Evolutionary conservation across 2,888 invertebrate genomes (phyloP).

Genomic region (Eupelmus urozonus): DNA sequence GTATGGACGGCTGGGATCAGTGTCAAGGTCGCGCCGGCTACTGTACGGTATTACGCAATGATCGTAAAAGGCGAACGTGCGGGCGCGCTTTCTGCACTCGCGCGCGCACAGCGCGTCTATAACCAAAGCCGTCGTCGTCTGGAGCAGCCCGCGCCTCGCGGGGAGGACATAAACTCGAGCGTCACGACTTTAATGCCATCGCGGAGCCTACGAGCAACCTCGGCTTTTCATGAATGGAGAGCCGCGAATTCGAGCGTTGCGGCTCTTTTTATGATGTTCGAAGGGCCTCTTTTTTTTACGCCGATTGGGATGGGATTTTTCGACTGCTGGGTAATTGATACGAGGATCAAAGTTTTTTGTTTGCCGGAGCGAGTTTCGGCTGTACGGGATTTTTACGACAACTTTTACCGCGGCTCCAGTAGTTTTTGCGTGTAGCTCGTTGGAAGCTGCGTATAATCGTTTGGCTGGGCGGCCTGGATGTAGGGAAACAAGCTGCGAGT

Average conservation of each 20-base stretch:
- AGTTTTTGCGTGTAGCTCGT: slow-evolving; percentile 23
- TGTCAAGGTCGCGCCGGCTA: slow-evolving; percentile 73
- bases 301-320: neutral
- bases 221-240: slow-evolving; percentile 37
- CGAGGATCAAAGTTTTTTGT: slow-evolving; percentile 21
- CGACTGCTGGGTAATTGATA: slow-evolving; percentile 7
- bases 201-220: neutral
- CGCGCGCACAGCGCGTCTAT: slow-evolving; percentile 38
- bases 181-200: slow-evolving; percentile 43
- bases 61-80: slow-evolving; percentile 67
- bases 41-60: slow-evolving; percentile 65
- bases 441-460: slow-evolving; percentile 2
- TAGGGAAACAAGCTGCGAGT: slow-evolving; percentile 20
- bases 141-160: slow-evolving; percentile 29
- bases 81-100: slow-evolving; percentile 40
- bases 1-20: slow-evolving; percentile 65
- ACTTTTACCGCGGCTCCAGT: slow-evolving; percentile 18
- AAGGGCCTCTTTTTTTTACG: neutral
- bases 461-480: neutral
- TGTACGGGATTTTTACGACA: slow-evolving; percentile 35
- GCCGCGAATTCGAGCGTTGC: slow-evolving; percentile 31
- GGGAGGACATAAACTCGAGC: slow-evolving; percentile 36
- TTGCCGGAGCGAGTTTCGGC: slow-evolving; percentile 5
- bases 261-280: neutral
- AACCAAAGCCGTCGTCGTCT: slow-evolving; percentile 26